Percentiles rank a stretch among this genome's conserved stretches.
Evolutionary conservation across 1,140 invertebrate genomes (phyloP).

Genomic region (Drosophila rufa): DNA sequence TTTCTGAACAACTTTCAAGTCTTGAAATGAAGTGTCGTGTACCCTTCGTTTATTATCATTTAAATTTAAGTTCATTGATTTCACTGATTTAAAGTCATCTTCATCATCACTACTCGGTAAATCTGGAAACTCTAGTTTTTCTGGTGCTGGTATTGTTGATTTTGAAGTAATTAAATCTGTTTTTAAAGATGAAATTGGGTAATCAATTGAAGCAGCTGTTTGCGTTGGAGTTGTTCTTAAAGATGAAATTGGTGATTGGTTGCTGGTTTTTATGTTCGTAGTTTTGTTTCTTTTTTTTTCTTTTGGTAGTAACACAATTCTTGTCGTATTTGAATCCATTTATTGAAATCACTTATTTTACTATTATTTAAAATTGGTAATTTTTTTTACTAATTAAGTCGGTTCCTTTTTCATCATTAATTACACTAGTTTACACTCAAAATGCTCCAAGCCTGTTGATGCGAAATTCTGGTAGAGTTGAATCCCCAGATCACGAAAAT

Average conservation of each 20-base stretch:
- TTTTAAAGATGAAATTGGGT: not conserved
- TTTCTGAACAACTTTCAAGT: too few species aligned
- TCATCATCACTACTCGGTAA: not conserved
- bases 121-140: not conserved
- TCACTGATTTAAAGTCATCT: not conserved
- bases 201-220: not conserved
- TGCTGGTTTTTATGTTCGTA: not conserved
- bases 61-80: not conserved
- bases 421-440: too few species aligned
- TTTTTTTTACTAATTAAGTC: too few species aligned
- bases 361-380: too few species aligned
- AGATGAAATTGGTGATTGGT: not conserved
- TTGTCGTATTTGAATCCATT: conserved; percentile 7
- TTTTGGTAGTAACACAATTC: conserved; percentile 1
- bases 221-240: not conserved
- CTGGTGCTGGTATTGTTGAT: not conserved
- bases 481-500: too few species aligned
- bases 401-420: too few species aligned
- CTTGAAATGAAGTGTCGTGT: not conserved
- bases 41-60: not conserved
- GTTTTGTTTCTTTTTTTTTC: not conserved
- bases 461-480: too few species aligned
- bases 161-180: not conserved
- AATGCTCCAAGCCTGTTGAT: too few species aligned
- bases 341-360: conserved; percentile 6